Evolutionary conservation across 2,113 vertebrate genomes (phyloP).

Genomic region (Ochotona princeps): DNA sequence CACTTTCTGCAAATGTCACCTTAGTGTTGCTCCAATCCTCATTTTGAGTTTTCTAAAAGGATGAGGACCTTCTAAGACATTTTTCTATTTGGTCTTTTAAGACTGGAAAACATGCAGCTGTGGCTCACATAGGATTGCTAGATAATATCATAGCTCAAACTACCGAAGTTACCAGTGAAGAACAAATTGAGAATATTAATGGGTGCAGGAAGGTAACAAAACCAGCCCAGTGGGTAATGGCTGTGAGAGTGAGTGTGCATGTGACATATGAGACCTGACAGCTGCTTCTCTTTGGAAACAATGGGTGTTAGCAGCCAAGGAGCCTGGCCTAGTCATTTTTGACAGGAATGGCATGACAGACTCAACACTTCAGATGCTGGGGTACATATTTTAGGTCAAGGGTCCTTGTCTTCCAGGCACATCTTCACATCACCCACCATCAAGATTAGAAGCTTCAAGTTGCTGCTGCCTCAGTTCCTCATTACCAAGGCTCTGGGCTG

Average conservation of each 20-base stretch:
- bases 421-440: neutral
- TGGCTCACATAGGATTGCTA: neutral
- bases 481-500: neutral
- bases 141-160: neutral
- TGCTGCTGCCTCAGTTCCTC: neutral
- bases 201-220: neutral
- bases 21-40: neutral
- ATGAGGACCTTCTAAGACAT: slow-evolving; percentile 18
- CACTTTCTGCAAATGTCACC: slow-evolving; percentile 60
- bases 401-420: neutral
- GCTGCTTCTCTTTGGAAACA: slow-evolving; percentile 7
- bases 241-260: neutral
- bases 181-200: neutral
- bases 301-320: neutral
- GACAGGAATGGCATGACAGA: neutral
- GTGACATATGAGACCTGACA: neutral
- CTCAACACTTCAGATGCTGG: neutral
- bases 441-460: neutral
- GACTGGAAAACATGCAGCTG: slow-evolving; percentile 19
- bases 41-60: slow-evolving; percentile 41
- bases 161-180: neutral
- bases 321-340: neutral
- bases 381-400: neutral
- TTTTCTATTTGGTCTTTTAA: slow-evolving; percentile 39
- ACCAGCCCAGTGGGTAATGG: neutral